Percentiles rank a stretch among this genome's conserved stretches.
Evolutionary conservation across 2,113 vertebrate genomes (phyloP).

Genomic region (Sander vitreus): DNA sequence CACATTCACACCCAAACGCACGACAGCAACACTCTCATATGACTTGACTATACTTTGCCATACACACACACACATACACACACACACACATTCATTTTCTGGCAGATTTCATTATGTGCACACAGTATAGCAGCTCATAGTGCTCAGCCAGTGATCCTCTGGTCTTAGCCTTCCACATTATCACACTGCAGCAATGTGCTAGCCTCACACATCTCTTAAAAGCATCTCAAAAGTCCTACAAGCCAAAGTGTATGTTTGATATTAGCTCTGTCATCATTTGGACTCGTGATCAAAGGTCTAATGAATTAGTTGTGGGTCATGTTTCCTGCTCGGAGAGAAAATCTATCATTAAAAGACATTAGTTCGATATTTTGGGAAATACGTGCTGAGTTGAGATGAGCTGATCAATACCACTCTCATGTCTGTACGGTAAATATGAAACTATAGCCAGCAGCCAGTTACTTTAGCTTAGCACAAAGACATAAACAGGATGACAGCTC

Average conservation of each 20-base stretch:
- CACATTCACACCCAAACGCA: slow-evolving; percentile 1
- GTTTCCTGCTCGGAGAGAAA: background rate
- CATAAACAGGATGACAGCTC: slow-evolving; percentile 17
- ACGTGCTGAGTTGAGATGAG: slow-evolving; percentile 2
- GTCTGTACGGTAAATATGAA: slow-evolving; percentile 37
- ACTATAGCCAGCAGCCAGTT: slow-evolving; percentile 31
- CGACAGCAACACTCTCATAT: slow-evolving; percentile 3
- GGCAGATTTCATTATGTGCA: slow-evolving; percentile 38
- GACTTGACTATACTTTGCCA: slow-evolving; percentile 1
- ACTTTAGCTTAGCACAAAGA: slow-evolving; percentile 31
- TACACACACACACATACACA: slow-evolving; percentile 4
- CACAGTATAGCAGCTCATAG: slow-evolving; percentile 31
- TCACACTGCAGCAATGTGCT: slow-evolving; percentile 7
- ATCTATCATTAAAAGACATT: slow-evolving; percentile 8
- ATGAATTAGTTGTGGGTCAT: slow-evolving; percentile 18
- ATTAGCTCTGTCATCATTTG: slow-evolving; percentile 7
- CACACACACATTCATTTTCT: slow-evolving; percentile 21
- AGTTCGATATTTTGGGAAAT: slow-evolving; percentile 13
- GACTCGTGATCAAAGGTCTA: slow-evolving; percentile 8
- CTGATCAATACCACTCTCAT: slow-evolving; percentile 11
- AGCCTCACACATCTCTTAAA: slow-evolving; percentile 18
- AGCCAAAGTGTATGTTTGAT: background rate
- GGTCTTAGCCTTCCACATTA: slow-evolving; percentile 30
- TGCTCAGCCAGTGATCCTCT: slow-evolving; percentile 36
- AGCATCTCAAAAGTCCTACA: slow-evolving; percentile 9